Conservation (phyloP, 2,797 vertebrate genomes). For the Galago senegalensis region DNA sequence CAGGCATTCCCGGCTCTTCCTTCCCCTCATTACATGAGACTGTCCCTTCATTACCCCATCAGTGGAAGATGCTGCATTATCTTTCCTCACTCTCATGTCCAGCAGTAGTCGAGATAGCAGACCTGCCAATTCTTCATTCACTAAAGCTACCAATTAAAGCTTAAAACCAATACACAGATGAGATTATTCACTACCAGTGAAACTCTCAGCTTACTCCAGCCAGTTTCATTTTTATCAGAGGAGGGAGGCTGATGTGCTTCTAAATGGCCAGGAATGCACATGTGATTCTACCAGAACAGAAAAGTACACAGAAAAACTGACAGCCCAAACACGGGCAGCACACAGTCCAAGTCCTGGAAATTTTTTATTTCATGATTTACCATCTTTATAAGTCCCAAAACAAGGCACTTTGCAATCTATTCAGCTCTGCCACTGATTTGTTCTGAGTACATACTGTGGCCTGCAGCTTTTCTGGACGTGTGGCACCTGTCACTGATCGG, state of each 20-base stretch:
- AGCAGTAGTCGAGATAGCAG: fast-evolving
- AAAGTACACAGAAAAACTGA: fast-evolving
- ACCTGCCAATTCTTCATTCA: not conserved
- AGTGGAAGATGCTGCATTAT: fast-evolving
- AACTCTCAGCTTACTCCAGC: not conserved
- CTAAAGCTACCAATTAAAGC: not conserved
- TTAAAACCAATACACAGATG: not conserved
- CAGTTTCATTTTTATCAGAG: not conserved
- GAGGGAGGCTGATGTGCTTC: not conserved
- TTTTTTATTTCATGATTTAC: not conserved
- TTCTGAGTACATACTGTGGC: not conserved
- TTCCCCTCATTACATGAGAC: fast-evolving
- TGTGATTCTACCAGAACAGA: no score
- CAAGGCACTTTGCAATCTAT: fast-evolving
- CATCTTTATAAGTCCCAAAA: not conserved
- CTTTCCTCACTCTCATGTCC: not conserved
- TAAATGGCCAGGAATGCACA: not conserved
- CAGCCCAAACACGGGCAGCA: fast-evolving
- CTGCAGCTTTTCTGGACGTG: fast-evolving
- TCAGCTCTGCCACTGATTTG: fast-evolving
- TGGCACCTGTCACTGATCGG: fast-evolving
- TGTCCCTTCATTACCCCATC: fast-evolving
- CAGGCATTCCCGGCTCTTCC: fast-evolving
- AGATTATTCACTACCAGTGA: not conserved
- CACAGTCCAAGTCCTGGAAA: fast-evolving